Percentiles rank a stretch among this genome's conserved stretches.
phyloP scores from a whole-genome alignment of 2,797 vertebrate genomes.

The Phyllotis vaccarum region DNA sequence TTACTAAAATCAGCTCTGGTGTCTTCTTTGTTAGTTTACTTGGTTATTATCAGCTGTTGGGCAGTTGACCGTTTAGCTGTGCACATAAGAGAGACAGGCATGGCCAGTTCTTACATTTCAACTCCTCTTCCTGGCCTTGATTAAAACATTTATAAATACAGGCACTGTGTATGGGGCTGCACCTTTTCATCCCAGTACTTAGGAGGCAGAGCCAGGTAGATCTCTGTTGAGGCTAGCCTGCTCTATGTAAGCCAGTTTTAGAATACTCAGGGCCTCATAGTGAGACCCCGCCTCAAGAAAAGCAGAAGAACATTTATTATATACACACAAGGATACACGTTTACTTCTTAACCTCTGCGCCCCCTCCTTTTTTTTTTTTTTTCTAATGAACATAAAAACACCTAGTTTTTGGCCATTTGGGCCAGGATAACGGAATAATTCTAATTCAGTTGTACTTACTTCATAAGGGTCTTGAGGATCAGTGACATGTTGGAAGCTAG shows the following conservation, averaged over 20 bases:
- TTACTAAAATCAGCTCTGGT: conserved; percentile 20
- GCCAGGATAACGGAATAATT: background rate
- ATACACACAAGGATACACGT: background rate
- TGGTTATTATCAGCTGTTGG: conserved; percentile 69
- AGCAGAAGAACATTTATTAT: too few relatives aligned
- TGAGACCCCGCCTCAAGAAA: background rate
- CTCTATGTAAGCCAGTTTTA: background rate
- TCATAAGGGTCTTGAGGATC: background rate
- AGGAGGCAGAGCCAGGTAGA: background rate
- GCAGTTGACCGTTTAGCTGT: background rate
- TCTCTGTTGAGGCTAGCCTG: background rate
- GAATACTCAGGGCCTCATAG: background rate
- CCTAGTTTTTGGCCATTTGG: rapidly evolving
- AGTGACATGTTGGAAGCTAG: rapidly evolving
- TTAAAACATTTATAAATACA: background rate
- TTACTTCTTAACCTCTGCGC: background rate
- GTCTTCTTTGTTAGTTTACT: conserved; percentile 74
- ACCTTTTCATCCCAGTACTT: background rate
- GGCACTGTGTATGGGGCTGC: background rate
- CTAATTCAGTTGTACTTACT: background rate
- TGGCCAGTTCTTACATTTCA: background rate
- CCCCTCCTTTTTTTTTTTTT: background rate
- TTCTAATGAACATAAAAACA: background rate
- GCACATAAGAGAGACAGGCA: rapidly evolving
- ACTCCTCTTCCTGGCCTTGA: background rate